Evolutionary conservation across 1,140 invertebrate species (phyloP), one percentile per base, ranked within the genome.

Genomic region (Globodera ellingtonae): DNA sequence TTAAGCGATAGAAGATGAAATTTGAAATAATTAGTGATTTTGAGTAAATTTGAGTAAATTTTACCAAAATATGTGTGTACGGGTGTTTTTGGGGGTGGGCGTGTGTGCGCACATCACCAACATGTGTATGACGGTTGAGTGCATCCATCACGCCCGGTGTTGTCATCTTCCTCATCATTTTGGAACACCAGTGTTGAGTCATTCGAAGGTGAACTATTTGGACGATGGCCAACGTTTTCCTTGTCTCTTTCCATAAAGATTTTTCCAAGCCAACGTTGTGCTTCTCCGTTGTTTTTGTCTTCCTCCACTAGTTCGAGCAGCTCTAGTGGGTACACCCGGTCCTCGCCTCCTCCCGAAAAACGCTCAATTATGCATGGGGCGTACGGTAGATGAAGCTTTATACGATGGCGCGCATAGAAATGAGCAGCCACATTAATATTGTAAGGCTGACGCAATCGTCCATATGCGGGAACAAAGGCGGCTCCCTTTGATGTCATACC

Each of bases 251-350:
- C 56, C 10, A 15, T 59, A 18, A 59, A 59, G 5, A 59, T 10
- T 59, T 18, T 10, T n/a, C 70, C 70, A 21, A 72, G 8, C n/a
- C n/a, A 44, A 6, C 24, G 24, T 24, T 24, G 24, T 24, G 24
- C 24, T 24, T 24, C 24, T 24, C 24, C 24, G 24, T 44, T 15
- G n/a, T 72, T 24, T 9, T 44, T 56, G n/a, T 44, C 9, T 3
- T 24, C 71, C 5, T 35, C 71, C 6, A 44, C 9, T 6, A 72
- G 8, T 9, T 72, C 71, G 21, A 72, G 71, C 6, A 72, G 71
- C 21, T 72, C 71, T n/a, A 72, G 18, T 6, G 71, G 71, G 8
- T 72, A 72, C 7, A 35, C n/a, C 0, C 71, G 71, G 24, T 72
- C 71, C 24, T 72, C 71, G 8, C 24, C 47, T 24, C 24, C 24